A percentile compares a stretch with the other conserved stretches of the same genome.
Evolutionary conservation across 2,888 invertebrate genomes (phyloP).

Genomic region (Aleiodes testaceus): DNA sequence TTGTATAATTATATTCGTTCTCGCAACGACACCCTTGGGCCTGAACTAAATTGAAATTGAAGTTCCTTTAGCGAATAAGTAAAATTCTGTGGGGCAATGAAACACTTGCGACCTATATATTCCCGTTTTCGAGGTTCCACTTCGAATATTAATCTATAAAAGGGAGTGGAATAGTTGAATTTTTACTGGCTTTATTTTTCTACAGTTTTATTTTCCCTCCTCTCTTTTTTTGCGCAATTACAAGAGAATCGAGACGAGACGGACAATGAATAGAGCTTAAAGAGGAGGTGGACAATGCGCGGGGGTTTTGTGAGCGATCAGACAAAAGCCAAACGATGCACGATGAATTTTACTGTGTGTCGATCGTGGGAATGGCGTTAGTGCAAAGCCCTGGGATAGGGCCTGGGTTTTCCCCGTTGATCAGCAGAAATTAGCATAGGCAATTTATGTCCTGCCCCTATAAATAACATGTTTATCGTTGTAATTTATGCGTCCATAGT

Average conservation of each 20-base stretch:
- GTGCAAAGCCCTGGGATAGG: slow-evolving; percentile 43
- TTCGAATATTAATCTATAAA: slow-evolving; percentile 12
- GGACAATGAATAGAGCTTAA: slow-evolving; percentile 29
- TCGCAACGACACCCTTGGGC: slow-evolving; percentile 71
- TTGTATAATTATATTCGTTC: slow-evolving; percentile 73
- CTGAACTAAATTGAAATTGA: slow-evolving; percentile 72
- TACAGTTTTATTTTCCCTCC: not conserved
- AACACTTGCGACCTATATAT: slow-evolving; percentile 7
- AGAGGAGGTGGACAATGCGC: slow-evolving; percentile 14
- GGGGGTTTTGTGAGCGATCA: slow-evolving; percentile 33
- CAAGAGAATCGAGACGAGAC: slow-evolving; percentile 21
- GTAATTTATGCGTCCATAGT: slow-evolving; percentile 67
- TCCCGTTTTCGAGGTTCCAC: not conserved
- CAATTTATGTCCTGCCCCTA: slow-evolving; percentile 69
- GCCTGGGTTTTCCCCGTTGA: slow-evolving; percentile 65
- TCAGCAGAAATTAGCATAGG: slow-evolving; percentile 72
- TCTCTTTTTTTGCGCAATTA: not conserved
- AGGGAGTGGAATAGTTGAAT: not conserved
- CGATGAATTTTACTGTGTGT: slow-evolving; percentile 50
- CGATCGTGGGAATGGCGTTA: slow-evolving; percentile 36
- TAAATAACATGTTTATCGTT: slow-evolving; percentile 72
- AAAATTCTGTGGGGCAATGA: not conserved
- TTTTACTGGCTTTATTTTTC: not conserved
- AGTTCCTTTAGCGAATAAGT: slow-evolving; percentile 66
- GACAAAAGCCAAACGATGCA: slow-evolving; percentile 41